Base-by-base conservation (phyloP, 2,797 vertebrate species). In the Mareca penelope region DNA sequence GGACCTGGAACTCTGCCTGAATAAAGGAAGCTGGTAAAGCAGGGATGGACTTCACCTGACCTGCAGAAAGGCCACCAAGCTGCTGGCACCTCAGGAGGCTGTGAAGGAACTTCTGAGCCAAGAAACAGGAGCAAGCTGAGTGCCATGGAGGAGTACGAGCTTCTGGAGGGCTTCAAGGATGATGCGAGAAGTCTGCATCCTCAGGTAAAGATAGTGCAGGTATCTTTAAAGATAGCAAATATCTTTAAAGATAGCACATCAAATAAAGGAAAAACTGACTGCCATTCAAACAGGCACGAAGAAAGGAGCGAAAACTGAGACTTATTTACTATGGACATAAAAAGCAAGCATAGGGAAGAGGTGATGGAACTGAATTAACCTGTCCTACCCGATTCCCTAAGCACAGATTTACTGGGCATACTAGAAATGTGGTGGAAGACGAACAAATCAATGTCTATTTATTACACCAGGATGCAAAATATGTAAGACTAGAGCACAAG, bases 81-180 rank as follows among this genome's bases (percentile, higher is more conserved):
- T 69, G 56, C 33, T 31, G 76, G 57, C 4, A 4, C 64, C 75
- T 15, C 6, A 46, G 64, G 31, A 17, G 31, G 21, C 15, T n/a
- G 39, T 29, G 57, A 59, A 60, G 35, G n/a, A 65, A 35, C 7
- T 17, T 12, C 1, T 0, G 39, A 85, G 61, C 12, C 35, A 52
- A 64, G 24, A 9, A 78, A 31, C 65, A 68, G 65, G 3, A 15
- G 39, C 5, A 72, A 40, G 33, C 7, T 28, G 53, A 42, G 15
- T 15, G 37, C 19, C 9, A 8, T 1, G 37, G 33, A 59, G 46
- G 55, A 76, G 15, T 1, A 10, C 1, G 0, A 19, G n/a, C 72
- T 76, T 26, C 73, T 48, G 48, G 59, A 87, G 42, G 60, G 46
- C 73, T 31, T 63, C 15, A 44, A 55, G 59, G 53, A 39, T 9